Conservation (phyloP, 2,113 vertebrate species). For the Gopherus flavomarginatus region DNA sequence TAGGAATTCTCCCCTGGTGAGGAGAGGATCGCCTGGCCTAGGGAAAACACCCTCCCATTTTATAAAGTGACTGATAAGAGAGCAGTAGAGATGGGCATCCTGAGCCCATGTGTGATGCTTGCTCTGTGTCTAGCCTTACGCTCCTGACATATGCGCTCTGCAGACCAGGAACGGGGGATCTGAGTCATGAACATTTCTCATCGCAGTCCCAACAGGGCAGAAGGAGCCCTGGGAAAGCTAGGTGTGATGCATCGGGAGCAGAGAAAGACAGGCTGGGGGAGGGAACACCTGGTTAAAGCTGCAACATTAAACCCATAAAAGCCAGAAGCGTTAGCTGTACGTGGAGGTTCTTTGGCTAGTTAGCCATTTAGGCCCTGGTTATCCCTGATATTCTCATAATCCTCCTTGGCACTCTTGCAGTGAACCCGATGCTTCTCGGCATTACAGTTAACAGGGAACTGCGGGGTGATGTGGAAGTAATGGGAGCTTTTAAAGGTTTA, state of each 20-base stretch:
- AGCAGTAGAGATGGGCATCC: not conserved
- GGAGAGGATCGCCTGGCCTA: not conserved
- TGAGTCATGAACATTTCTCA: no score
- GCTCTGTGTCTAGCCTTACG: no score
- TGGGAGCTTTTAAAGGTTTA: conserved; percentile 27
- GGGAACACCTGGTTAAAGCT: fast-evolving
- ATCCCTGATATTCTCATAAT: not conserved
- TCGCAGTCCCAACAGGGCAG: not conserved
- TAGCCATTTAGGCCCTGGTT: fast-evolving
- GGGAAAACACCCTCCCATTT: not conserved
- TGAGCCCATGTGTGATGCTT: not conserved
- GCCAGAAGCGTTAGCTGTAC: fast-evolving
- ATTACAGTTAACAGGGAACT: conserved; percentile 25
- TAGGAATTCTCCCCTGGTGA: not conserved
- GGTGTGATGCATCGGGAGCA: not conserved
- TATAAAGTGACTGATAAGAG: not conserved
- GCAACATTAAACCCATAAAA: fast-evolving
- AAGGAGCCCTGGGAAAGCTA: not conserved
- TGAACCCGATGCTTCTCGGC: fast-evolving
- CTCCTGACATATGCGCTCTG: no score
- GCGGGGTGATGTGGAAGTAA: not conserved
- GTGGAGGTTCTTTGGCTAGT: fast-evolving
- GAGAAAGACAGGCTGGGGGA: not conserved
- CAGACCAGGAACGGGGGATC: no score
- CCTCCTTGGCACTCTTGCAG: not conserved